These are phyloP conservation scores for Melieria picta DNA, from an alignment of 2,888 invertebrate species.

Conservation along the genomic window DNA sequence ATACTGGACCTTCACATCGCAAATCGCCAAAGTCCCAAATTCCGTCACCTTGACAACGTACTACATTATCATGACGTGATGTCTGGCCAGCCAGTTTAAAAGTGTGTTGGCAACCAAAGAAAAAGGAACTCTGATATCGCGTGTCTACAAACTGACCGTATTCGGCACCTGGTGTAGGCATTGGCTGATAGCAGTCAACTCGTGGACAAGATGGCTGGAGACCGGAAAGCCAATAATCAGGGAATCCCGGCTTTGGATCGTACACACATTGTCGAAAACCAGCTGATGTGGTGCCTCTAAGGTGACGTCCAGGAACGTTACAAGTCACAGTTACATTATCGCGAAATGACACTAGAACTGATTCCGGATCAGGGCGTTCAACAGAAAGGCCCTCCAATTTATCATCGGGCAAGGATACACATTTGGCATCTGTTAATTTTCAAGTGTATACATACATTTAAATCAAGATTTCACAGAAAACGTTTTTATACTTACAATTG, in stretches of 20 bases:
- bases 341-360: slow-evolving; percentile 86
- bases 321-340: slow-evolving; percentile 91
- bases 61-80: slow-evolving; percentile 89
- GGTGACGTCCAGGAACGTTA: slow-evolving; percentile 78
- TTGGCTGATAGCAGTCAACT: slow-evolving; percentile 90
- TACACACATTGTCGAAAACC: slow-evolving; percentile 94
- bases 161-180: slow-evolving; percentile 92
- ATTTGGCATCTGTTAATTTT: slow-evolving; percentile 78
- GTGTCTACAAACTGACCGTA: slow-evolving; percentile 90
- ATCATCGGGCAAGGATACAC: slow-evolving; percentile 89
- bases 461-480: too few relatives aligned
- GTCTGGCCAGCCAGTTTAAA: slow-evolving; percentile 94
- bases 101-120: slow-evolving; percentile 95
- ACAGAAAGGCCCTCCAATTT: slow-evolving; percentile 86
- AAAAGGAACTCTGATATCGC: slow-evolving; percentile 91
- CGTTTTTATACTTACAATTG: slow-evolving; percentile 76
- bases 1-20: slow-evolving; percentile 93
- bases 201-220: slow-evolving; percentile 86
- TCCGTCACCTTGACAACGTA: slow-evolving; percentile 90
- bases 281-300: slow-evolving; percentile 84
- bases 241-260: slow-evolving; percentile 89
- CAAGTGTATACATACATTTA: too few relatives aligned
- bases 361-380: slow-evolving; percentile 81
- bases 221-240: slow-evolving; percentile 92
- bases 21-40: slow-evolving; percentile 98